Percentiles rank a stretch among this genome's conserved stretches.
Conservation (phyloP, 2,888 invertebrate species). For the Phorcus lineatus region DNA sequence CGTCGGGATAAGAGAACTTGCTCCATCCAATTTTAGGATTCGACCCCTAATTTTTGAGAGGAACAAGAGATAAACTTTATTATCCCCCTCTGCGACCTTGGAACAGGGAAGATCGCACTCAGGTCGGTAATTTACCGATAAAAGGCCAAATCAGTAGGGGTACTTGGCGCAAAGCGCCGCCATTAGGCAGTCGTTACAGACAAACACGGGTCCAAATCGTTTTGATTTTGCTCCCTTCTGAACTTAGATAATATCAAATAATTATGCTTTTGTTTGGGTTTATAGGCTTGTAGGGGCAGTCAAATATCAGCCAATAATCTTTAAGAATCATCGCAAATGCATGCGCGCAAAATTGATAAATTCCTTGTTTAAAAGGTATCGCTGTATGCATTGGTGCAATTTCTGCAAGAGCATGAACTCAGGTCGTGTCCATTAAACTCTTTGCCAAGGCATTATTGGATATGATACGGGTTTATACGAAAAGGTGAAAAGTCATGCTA, state of each 20-base stretch:
- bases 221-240: slow-evolving; percentile 17
- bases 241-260: slow-evolving; percentile 18
- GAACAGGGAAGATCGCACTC: neutral
- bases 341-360: neutral
- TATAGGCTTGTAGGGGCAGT: slow-evolving; percentile 4
- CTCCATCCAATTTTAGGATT: slow-evolving; percentile 17
- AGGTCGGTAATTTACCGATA: slow-evolving; percentile 7
- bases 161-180: slow-evolving; percentile 24
- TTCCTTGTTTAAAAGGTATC: slow-evolving; percentile 9
- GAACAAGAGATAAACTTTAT: slow-evolving; percentile 24
- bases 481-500: slow-evolving; percentile 3
- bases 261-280: slow-evolving; percentile 24
- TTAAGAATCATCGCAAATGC: neutral
- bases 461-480: neutral
- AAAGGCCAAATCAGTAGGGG: neutral
- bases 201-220: slow-evolving; percentile 18
- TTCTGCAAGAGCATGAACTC: neutral
- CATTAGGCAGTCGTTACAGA: slow-evolving; percentile 9
- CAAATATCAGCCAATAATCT: neutral
- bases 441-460: slow-evolving; percentile 2
- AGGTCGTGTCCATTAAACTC: slow-evolving; percentile 3
- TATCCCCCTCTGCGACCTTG: neutral
- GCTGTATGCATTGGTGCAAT: neutral
- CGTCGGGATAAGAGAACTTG: neutral
- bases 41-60: slow-evolving; percentile 21